Evolutionary conservation across 1,140 invertebrate genomes (phyloP), one percentile per base, ranked within the genome.

Genomic region (Zaprionus camerounensis): DNA sequence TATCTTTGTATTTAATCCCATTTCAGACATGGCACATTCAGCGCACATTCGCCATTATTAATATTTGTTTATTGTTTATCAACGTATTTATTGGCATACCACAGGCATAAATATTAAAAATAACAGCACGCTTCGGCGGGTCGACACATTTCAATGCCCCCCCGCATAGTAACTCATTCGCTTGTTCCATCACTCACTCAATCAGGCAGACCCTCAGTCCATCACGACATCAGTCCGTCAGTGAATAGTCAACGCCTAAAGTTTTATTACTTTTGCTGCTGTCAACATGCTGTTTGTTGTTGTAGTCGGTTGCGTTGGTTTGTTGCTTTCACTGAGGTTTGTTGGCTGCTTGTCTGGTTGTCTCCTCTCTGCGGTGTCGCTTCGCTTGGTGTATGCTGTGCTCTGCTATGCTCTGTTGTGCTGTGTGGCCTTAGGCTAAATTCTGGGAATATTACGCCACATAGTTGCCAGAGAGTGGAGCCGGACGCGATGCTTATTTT

Each of bases 231-330:
- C 41, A 17, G 41, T 46, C n/a, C n/a, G 44, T 73, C 78, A 78
- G 76, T 53, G 44, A 65, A 24, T 36, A 68, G 83, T 87, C 85
- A 90, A 88, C 81, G 78, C 84, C 84, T 84, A 87, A 90, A 87
- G 84, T 88, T 88, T 90, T 88, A 88, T 88, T 88, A 90, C 84
- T 88, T 87, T 90, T 88, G 81, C 71, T 84, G 81, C 81, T 90
- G 85, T 90, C 85, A 90, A 90, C 84, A 76, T 17, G n/a, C n/a
- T 46, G 41, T 6, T n/a, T 46, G 77, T 75, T 74, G 81, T 88
- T 82, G 80, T 80, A 80, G 70, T 78, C 68, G 78, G 75, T 73
- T 80, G 71, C 38, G 77, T 79, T 75, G 79, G 75, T 76, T 82
- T 74, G 68, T 55, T 59, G 66, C 17, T 57, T 51, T 46, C 22